phyloP scores from a whole-genome alignment of 2,888 invertebrate species.

The Troglohyphantes excavatus region DNA sequence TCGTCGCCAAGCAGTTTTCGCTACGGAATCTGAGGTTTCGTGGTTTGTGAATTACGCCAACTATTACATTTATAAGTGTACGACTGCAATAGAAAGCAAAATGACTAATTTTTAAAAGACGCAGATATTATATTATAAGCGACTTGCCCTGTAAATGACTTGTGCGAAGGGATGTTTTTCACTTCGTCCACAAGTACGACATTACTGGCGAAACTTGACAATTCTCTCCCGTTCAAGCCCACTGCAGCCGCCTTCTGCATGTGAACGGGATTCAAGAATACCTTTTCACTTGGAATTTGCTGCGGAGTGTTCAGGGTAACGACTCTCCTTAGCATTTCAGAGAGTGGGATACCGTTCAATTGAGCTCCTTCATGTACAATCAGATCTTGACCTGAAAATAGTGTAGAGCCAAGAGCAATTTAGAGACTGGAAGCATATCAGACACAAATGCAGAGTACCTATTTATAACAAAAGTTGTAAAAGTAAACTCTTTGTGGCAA shows the following conservation, averaged over 20 bases:
- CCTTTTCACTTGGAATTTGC: conserved; percentile 29
- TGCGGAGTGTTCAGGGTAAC: conserved; percentile 61
- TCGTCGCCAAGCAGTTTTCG: no score
- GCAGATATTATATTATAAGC: no score
- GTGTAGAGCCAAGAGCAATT: no score
- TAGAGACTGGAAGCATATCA: no score
- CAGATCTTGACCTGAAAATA: conserved; percentile 33
- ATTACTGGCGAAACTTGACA: background rate
- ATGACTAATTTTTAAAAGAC: no score
- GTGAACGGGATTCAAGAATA: background rate
- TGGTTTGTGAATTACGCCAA: no score
- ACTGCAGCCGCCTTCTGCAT: background rate
- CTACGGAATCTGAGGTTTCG: no score
- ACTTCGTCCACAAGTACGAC: conserved; percentile 40
- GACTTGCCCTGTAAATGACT: conserved; percentile 52
- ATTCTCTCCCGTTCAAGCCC: conserved; percentile 19
- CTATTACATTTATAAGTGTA: no score
- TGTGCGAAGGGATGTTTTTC: background rate
- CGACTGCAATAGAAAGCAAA: no score
- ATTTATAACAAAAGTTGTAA: no score
- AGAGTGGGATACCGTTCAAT: conserved; percentile 3
- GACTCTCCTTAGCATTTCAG: background rate
- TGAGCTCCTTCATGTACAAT: background rate
- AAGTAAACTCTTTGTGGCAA: no score
- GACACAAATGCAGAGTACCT: no score